Conservation (phyloP, 2,113 vertebrate species). For the Bos indicus region DNA sequence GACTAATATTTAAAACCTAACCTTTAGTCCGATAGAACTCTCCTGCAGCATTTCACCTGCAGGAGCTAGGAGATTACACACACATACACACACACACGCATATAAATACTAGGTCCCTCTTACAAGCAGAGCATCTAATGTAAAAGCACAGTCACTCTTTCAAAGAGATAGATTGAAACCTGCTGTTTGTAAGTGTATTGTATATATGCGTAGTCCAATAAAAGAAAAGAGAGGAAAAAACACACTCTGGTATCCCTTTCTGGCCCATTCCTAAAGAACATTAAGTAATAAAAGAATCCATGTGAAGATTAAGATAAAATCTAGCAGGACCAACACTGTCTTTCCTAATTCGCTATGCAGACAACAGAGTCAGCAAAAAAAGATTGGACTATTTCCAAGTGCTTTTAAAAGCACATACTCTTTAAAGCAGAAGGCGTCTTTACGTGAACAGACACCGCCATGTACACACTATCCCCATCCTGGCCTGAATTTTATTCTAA, state of each 20-base stretch:
- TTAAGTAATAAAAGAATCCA: slow-evolving; percentile 72
- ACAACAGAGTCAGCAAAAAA: slow-evolving; percentile 63
- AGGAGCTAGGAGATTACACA: slow-evolving; percentile 25
- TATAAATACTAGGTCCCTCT: slow-evolving; percentile 6
- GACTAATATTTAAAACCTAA: slow-evolving; percentile 63
- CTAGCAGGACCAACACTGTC: slow-evolving; percentile 55
- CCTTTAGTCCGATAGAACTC: slow-evolving; percentile 18
- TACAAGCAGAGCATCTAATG: slow-evolving; percentile 61
- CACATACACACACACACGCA: background rate
- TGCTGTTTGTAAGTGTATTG: slow-evolving; percentile 61
- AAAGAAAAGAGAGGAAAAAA: slow-evolving; percentile 17
- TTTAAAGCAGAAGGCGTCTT: slow-evolving; percentile 56
- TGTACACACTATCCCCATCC: background rate
- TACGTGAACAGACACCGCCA: background rate
- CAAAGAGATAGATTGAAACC: slow-evolving; percentile 54
- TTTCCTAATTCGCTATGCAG: slow-evolving; percentile 66
- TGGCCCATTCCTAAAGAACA: slow-evolving; percentile 52
- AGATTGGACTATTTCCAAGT: slow-evolving; percentile 66
- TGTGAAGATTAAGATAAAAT: slow-evolving; percentile 76
- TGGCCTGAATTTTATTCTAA: slow-evolving; percentile 54
- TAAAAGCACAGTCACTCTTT: slow-evolving; percentile 30
- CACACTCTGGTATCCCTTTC: slow-evolving; percentile 61
- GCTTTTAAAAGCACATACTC: slow-evolving; percentile 48
- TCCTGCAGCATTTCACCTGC: slow-evolving; percentile 50
- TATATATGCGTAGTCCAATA: slow-evolving; percentile 42